phyloP scores from a whole-genome alignment of 2,888 invertebrate genomes.

The Amblyjoppa fuscipennis region DNA sequence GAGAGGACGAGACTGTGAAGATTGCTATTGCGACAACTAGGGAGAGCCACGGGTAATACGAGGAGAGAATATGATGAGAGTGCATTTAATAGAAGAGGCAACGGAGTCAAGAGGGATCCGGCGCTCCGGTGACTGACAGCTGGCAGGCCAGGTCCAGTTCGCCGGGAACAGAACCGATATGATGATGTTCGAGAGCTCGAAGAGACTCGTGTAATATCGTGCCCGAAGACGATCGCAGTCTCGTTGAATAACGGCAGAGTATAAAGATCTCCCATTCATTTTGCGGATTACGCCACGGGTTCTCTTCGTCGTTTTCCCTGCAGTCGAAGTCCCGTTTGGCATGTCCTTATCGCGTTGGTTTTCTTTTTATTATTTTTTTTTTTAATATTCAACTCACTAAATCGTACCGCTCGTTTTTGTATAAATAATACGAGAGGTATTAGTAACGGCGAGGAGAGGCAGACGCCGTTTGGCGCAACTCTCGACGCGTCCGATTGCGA shows the following conservation, averaged over 20 bases:
- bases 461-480: neutral
- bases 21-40: conserved; percentile 56
- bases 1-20: conserved; percentile 49
- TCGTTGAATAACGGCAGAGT: conserved; percentile 18
- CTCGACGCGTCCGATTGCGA: conserved; percentile 12
- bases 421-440: conserved; percentile 30
- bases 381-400: neutral
- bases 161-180: conserved; percentile 25
- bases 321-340: conserved; percentile 1
- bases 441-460: neutral
- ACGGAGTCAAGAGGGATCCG: conserved; percentile 52
- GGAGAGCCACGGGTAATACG: conserved; percentile 5
- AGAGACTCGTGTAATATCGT: conserved; percentile 23
- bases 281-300: conserved; percentile 31
- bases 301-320: conserved; percentile 16
- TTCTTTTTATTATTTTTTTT: neutral
- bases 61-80: conserved; percentile 59
- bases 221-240: conserved; percentile 18
- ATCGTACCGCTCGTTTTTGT: neutral
- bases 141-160: conserved; percentile 61
- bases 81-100: conserved; percentile 63
- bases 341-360: conserved; percentile 31
- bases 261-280: conserved; percentile 24
- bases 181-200: conserved; percentile 18
- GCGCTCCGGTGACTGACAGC: conserved; percentile 66